Conservation (phyloP, 1,140 invertebrate species). For the Drosophila kurseongensis region DNA sequence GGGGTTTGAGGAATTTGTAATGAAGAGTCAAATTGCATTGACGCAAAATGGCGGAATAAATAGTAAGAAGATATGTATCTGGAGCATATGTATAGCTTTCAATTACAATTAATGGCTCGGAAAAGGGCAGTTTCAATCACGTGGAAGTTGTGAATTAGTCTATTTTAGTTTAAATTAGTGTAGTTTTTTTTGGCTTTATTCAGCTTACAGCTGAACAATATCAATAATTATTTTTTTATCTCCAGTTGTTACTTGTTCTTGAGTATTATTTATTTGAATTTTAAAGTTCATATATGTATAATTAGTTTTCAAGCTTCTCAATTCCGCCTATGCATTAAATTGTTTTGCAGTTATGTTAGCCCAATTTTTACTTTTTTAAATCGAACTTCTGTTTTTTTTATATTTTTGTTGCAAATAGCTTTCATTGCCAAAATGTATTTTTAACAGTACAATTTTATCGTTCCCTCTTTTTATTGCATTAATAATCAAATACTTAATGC, state of each 20-base stretch:
- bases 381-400: neutral
- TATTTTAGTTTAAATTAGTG: neutral
- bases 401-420: no score
- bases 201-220: neutral
- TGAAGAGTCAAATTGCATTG: conserved; percentile 26
- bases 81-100: conserved; percentile 2
- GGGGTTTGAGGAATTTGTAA: conserved; percentile 22
- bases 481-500: neutral
- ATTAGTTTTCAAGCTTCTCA: no score
- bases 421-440: no score
- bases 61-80: conserved; percentile 5
- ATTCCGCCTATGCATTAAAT: no score
- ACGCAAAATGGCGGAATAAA: conserved; percentile 12
- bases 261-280: neutral
- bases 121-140: neutral
- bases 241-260: neutral
- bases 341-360: no score
- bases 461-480: no score
- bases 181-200: neutral
- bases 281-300: no score
- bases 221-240: neutral
- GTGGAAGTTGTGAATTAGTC: neutral
- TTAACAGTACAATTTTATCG: no score
- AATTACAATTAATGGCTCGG: conserved; percentile 8
- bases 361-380: neutral